Conservation (phyloP, 2,113 vertebrate species). For the Apeltes quadracus region DNA sequence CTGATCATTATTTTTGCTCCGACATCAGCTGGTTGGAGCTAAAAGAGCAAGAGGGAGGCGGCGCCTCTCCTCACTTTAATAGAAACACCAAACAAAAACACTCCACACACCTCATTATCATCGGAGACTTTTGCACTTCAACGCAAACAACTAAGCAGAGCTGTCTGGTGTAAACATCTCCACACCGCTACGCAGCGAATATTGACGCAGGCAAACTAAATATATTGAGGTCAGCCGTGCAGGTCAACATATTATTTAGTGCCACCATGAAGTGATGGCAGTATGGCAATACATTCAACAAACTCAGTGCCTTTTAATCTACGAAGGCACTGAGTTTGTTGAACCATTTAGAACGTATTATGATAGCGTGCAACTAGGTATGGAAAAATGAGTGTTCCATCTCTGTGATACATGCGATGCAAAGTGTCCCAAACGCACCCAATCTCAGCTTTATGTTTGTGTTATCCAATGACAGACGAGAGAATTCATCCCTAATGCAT, state of each 20-base stretch:
- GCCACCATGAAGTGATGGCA: background rate
- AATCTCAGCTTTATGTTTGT: background rate
- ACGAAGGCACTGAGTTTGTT: no score
- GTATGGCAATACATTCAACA: background rate
- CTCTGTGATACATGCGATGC: background rate
- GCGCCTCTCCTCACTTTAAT: conserved; percentile 22
- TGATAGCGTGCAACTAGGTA: background rate
- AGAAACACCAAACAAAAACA: conserved; percentile 39
- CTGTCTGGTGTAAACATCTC: background rate
- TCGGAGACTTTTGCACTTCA: background rate
- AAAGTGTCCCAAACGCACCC: background rate
- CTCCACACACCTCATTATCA: conserved; percentile 20
- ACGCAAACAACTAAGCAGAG: background rate
- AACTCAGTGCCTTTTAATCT: background rate
- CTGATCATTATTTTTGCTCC: conserved; percentile 16
- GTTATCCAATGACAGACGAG: background rate
- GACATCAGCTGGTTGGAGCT: conserved; percentile 24
- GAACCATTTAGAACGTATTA: background rate
- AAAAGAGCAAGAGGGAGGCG: conserved; percentile 31
- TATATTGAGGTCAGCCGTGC: background rate
- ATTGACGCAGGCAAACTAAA: conserved; percentile 20
- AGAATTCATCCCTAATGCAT: no score
- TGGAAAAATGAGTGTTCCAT: background rate
- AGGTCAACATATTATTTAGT: background rate
- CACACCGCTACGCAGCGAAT: background rate